Evolutionary conservation across 2,113 vertebrate genomes (phyloP), one percentile per base, ranked within the genome.

Genomic region (Thunnus thynnus): DNA sequence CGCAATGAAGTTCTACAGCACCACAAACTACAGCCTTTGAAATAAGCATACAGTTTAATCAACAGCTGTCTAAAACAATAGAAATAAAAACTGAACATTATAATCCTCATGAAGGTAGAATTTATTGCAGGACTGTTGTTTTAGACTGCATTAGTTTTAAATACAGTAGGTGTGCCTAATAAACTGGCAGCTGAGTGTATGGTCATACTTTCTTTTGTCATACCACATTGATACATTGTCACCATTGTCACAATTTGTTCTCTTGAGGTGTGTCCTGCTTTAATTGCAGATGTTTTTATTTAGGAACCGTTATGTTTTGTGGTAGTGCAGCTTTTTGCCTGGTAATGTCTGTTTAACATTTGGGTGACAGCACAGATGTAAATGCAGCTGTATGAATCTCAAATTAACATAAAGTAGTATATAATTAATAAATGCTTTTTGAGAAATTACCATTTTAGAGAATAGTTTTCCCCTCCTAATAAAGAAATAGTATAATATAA

Each of bases 281-380:
- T 22, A 61, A 55, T 47, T 54, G 16, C 5, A 72, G 5, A 18
- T 74, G 7, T 12, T 65, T 65, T 60, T 25, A 46, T 77, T 41
- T 9, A 41, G 36, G 8, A 41, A 41, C 36, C 7, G 36, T 41
- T 41, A 41, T 2, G 36, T 9, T 41, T 41, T 41, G 36, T 41
- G 36, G 36, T 41, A 41, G 36, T 9, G 6, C 36, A 9, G 36
- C 36, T 9, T 41, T 41, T 41, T 9, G 36, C 36, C 36, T 41
- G 36, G 7, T 41, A 41, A 41, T 41, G n/a, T 70, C 13, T 47
- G n/a, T 44, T 27, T 57, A 16, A 27, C 30, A 56, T 70, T 17
- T 54, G 8, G 22, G 16, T 46, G 60, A 62, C 20, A 22, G 36
- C 17, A 57, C 3, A 5, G 3, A 0, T 46, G 13, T 56, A 30